Percentiles rank a stretch among this genome's conserved stretches.
phyloP scores from a whole-genome alignment of 2,888 invertebrate species.

The Rhagophthalmus giganteus region DNA sequence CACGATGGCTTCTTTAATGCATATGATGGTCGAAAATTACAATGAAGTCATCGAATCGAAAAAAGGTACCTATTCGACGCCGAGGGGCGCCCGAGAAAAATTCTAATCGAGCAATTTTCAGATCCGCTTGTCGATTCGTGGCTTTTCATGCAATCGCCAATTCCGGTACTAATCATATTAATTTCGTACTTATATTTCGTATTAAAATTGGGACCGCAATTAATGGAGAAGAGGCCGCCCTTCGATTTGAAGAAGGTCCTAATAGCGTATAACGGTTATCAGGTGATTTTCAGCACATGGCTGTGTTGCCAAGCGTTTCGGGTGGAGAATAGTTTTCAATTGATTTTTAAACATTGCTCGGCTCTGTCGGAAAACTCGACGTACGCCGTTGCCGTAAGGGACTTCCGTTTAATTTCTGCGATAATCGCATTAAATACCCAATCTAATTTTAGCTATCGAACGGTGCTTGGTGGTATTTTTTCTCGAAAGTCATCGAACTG shows the following conservation, averaged over 20 bases:
- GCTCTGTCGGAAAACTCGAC: slow-evolving; percentile 19
- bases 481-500: slow-evolving; percentile 77
- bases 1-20: slow-evolving; percentile 58
- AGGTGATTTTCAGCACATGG: slow-evolving; percentile 83
- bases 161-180: slow-evolving; percentile 68
- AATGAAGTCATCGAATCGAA: slow-evolving; percentile 57
- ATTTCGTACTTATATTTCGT: slow-evolving; percentile 72
- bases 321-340: slow-evolving; percentile 7
- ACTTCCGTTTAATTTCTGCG: neutral
- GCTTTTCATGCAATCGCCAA: slow-evolving; percentile 77
- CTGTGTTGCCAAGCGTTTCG: slow-evolving; percentile 58
- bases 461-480: slow-evolving; percentile 78
- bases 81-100: neutral
- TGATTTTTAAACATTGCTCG: slow-evolving; percentile 28
- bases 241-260: slow-evolving; percentile 73
- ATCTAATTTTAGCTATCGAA: slow-evolving; percentile 58
- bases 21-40: slow-evolving; percentile 59
- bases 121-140: slow-evolving; percentile 77
- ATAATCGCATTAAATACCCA: neutral
- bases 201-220: slow-evolving; percentile 72
- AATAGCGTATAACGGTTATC: slow-evolving; percentile 82
- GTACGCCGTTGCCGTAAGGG: slow-evolving; percentile 31
- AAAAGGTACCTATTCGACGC: slow-evolving; percentile 55
- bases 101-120: slow-evolving; percentile 48
- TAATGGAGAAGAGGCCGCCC: slow-evolving; percentile 74